phyloP scores from a whole-genome alignment of 2,888 invertebrate species.

The Phlogophora meticulosa region DNA sequence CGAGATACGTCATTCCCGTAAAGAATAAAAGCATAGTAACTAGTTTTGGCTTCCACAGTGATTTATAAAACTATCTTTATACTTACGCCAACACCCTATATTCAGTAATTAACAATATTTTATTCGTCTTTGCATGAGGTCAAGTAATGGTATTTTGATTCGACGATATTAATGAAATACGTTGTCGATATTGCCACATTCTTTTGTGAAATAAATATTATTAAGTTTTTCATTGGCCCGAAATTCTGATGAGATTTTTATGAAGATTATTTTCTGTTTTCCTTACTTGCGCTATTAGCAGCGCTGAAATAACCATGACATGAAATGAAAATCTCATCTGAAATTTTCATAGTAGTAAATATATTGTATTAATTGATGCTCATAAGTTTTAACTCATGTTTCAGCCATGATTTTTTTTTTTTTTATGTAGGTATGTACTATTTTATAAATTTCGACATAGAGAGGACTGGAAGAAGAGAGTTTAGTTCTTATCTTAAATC shows the following conservation, averaged over 20 bases:
- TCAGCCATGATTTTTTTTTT: no score
- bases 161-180: slow-evolving; percentile 43
- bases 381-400: no score
- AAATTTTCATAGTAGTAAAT: no score
- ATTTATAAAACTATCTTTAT: neutral
- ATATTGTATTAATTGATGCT: no score
- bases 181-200: slow-evolving; percentile 45
- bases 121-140: slow-evolving; percentile 32
- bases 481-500: no score
- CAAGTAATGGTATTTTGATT: slow-evolving; percentile 56
- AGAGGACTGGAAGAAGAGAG: no score
- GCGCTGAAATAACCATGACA: neutral
- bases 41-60: neutral
- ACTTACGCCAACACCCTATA: slow-evolving; percentile 1
- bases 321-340: neutral
- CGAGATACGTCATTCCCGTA: neutral
- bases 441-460: no score
- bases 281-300: neutral
- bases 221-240: slow-evolving; percentile 31
- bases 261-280: slow-evolving; percentile 20
- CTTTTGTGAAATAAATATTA: slow-evolving; percentile 36
- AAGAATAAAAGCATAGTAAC: neutral
- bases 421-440: no score
- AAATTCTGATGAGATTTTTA: slow-evolving; percentile 41
- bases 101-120: slow-evolving; percentile 27